Evolutionary conservation across 1,140 invertebrate species (phyloP), one percentile per base, ranked within the genome.

Genomic region (Philaenus spumarius): DNA sequence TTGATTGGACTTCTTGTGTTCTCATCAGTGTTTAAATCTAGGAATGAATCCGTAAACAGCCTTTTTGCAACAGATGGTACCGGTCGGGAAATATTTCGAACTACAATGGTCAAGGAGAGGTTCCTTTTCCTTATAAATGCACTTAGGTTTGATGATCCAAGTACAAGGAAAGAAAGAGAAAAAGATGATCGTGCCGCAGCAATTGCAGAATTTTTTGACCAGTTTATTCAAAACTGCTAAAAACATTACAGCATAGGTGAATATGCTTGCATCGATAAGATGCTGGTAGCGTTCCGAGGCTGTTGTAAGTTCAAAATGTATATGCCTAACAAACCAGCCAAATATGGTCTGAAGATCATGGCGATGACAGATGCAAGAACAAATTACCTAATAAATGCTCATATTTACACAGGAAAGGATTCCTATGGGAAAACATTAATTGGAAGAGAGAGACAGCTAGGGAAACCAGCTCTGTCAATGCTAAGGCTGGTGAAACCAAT

Each of bases 321-420:
- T 59, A 71, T 74, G 12, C 66, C 69, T 17, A 60, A 59, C 11
- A 77, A 78, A 68, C 75, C 76, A 1, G 67, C 65, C 46, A 75
- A 74, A 61, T 75, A 72, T 64, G 72, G 68, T 11, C 54, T 64
- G 23, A 61, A 64, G 55, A 45, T 64, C 17, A 56, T 51, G 26
- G 34, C 34, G 24, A 22, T 50, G 30, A 9, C 26, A 23, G 56
- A 58, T 40, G 30, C 56, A 20, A 50, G 37, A 22, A 43, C 55
- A n/a, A 15, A 30, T 20, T 61, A 64, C 45, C 14, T 61, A 5
- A 42, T 34, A 35, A 64, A 64, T 59, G 58, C 20, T 34, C 53
- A 58, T 47, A 26, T 61, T 15, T 64, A 61, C 30, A 30, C 23
- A 2, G 60, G 55, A 26, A 53, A 57, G 54, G 52, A 46, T 19